Percentiles rank a stretch among this genome's conserved stretches.
Evolutionary conservation across 2,888 invertebrate genomes (phyloP).

Genomic region (Agonopterix subpropinquella): DNA sequence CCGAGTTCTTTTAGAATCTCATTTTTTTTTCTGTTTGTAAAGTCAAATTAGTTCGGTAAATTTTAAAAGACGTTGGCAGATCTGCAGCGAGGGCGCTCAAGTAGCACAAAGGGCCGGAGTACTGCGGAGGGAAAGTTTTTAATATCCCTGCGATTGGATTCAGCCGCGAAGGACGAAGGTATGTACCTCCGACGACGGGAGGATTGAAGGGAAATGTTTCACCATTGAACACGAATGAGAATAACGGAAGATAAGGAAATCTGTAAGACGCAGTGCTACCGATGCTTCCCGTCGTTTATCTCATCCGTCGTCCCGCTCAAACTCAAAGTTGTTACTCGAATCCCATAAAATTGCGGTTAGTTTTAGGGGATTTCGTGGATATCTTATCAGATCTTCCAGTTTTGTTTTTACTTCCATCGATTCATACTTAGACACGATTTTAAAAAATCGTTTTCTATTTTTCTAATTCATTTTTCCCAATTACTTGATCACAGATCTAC

Average conservation of each 20-base stretch:
- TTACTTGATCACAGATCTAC: too few relatives aligned
- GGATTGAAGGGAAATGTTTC: conserved; percentile 49
- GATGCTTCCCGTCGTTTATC: conserved; percentile 19
- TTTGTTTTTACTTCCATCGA: background rate
- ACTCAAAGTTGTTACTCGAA: conserved; percentile 5
- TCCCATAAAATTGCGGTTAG: conserved; percentile 1
- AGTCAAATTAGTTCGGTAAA: conserved; percentile 39
- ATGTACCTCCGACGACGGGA: conserved; percentile 11
- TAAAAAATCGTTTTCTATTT: too few relatives aligned
- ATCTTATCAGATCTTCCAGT: background rate
- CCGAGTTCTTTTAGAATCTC: background rate
- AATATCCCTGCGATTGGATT: conserved; percentile 72
- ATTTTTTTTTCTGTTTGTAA: conserved; percentile 22
- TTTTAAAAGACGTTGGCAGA: conserved; percentile 41
- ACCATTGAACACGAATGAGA: conserved; percentile 57
- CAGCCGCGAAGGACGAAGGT: conserved; percentile 53
- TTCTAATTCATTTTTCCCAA: too few relatives aligned
- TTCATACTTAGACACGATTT: background rate
- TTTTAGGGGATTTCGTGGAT: background rate
- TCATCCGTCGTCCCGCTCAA: conserved; percentile 9
- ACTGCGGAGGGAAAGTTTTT: conserved; percentile 63
- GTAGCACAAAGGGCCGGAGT: conserved; percentile 49
- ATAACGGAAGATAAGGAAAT: conserved; percentile 53
- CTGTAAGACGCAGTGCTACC: conserved; percentile 31
- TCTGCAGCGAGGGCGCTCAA: conserved; percentile 32